Base-by-base conservation (phyloP, 1,140 invertebrate species). In the Himalopsyche phryganea region DNA sequence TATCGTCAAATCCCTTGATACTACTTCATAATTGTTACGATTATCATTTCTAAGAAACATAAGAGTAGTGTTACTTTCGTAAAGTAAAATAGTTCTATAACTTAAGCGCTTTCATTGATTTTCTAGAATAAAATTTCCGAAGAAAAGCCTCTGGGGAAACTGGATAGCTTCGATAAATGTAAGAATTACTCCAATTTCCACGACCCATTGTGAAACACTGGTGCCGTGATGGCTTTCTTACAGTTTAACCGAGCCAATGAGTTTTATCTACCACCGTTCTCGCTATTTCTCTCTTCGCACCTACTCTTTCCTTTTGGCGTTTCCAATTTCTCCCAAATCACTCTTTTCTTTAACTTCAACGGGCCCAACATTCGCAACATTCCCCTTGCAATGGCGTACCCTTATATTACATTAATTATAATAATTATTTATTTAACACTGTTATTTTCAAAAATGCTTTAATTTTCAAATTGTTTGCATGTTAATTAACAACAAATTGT, bases 281-380 rank as follows among this genome's bases (percentile, higher is more conserved):
- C 6, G 17, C 42, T 45, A 15, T 41, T 42, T 36, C 23, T 23
- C 17, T 35, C 32, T 19, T 42, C 17, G 18, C 35, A 32, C 51
- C 38, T 28, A 32, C 28, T 20, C 28, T 17, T 19, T 28, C 28
- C 51, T 17, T 18, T 45, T 32, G 9, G 40, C 41, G 6, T 32
- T 54, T 46, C 23, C 51, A 46, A 54, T 54, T 54, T 54, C 28
- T 54, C 28, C 45, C 13, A 36, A 54, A 54, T 54, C 41, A 40
- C 38, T 40, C 38, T 40, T 40, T 40, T 40, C 38, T 40, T 15
- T 40, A 40, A 40, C 38, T 40, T 40, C 15, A 5, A 13, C 38
- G 38, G 38, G 23, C 4, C 23, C 23, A 9, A 3, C 23, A 28
- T 28, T 28, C 4, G 23, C 23, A 28, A 28, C 23, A 5, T 28